Conservation (phyloP, 2,113 vertebrate species). For the Puffinus mauretanicus region DNA sequence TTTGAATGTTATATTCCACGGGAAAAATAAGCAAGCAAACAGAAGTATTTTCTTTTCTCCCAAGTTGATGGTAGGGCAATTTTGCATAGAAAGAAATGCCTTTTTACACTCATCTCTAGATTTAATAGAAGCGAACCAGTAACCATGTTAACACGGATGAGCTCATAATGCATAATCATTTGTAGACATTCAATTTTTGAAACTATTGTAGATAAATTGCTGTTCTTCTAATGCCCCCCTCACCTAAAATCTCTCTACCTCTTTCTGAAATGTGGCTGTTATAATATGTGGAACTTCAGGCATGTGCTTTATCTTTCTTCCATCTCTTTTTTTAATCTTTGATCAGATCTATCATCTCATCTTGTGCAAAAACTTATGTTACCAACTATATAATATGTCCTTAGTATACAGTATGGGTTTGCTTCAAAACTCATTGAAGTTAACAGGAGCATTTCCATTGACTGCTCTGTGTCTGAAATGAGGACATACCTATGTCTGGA, state of each 20-base stretch:
- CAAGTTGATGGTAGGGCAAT: background rate
- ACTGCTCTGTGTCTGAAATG: background rate
- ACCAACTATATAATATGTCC: background rate
- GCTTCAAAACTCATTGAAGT: background rate
- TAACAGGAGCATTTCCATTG: background rate
- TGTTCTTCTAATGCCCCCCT: background rate
- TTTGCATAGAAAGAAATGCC: background rate
- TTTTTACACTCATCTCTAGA: background rate
- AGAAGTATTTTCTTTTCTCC: background rate
- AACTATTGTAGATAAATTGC: background rate
- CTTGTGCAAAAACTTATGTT: background rate
- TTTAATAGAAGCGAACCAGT: background rate
- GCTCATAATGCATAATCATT: background rate
- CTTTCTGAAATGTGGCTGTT: background rate
- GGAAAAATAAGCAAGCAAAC: background rate
- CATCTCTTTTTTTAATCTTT: background rate
- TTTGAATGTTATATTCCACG: background rate
- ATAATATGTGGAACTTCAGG: background rate
- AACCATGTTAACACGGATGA: background rate
- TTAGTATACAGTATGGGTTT: background rate
- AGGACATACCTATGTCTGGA: background rate
- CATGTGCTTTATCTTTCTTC: background rate
- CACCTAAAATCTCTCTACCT: background rate
- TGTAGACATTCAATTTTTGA: background rate
- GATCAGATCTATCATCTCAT: background rate